phyloP scores from a whole-genome alignment of 1,140 invertebrate species.

The Adelges cooleyi region DNA sequence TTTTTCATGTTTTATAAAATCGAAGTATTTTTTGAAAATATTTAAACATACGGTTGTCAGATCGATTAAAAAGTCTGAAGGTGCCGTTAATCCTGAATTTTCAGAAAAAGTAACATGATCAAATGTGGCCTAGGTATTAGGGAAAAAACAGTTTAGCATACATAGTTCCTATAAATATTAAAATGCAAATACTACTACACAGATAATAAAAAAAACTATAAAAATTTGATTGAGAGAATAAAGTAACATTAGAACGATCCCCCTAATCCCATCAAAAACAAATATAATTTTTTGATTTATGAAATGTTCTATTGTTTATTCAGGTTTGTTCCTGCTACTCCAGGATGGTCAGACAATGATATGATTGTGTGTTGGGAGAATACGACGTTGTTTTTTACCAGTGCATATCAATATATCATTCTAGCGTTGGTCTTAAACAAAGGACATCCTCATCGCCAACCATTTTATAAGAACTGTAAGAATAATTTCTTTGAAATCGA shows the following conservation, averaged over 20 bases:
- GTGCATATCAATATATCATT: constrained; percentile 82
- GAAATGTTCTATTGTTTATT: too few relatives aligned
- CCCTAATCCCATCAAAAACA: too few relatives aligned
- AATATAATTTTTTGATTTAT: too few relatives aligned
- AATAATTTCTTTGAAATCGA: constrained; percentile 30
- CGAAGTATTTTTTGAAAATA: not conserved
- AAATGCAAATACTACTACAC: too few relatives aligned
- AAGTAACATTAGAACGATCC: too few relatives aligned
- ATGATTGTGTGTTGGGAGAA: constrained; percentile 56
- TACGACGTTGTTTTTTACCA: constrained; percentile 69
- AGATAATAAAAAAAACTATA: too few relatives aligned
- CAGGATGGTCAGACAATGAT: constrained; percentile 42
- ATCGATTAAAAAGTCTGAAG: not conserved
- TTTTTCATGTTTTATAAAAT: not conserved
- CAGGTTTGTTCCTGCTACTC: constrained; percentile 31
- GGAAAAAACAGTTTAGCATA: too few relatives aligned
- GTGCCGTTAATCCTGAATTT: not conserved
- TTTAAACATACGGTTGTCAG: not conserved
- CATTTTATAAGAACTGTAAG: constrained; percentile 51
- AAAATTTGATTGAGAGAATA: too few relatives aligned
- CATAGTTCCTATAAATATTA: too few relatives aligned
- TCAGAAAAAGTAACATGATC: not conserved
- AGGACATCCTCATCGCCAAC: constrained; percentile 61
- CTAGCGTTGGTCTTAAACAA: constrained; percentile 77
- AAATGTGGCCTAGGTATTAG: too few relatives aligned